These are phyloP conservation scores for Thaleichthys pacificus DNA, from an alignment of 2,797 vertebrate genomes.

Conservation along the genomic window DNA sequence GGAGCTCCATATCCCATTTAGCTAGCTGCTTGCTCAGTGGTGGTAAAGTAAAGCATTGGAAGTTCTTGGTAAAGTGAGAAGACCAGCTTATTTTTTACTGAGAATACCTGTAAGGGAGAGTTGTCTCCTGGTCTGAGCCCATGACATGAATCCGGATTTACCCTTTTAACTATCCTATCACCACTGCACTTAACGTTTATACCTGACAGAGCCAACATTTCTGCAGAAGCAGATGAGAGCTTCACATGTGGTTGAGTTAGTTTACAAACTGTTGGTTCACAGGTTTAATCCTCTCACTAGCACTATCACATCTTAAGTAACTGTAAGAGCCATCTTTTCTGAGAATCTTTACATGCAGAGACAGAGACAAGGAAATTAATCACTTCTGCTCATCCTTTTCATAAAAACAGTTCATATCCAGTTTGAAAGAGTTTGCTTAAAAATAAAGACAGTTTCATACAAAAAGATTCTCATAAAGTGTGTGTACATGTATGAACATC, in stretches of 20 bases:
- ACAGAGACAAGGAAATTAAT: slow-evolving; percentile 23
- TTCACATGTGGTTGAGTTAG: slow-evolving; percentile 64
- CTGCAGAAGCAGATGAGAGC: slow-evolving; percentile 42
- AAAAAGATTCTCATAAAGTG: too few relatives aligned
- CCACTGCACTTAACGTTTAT: slow-evolving; percentile 37
- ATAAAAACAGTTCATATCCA: not conserved
- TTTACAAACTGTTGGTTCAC: slow-evolving; percentile 75
- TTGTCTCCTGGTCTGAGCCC: slow-evolving; percentile 37
- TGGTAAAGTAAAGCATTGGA: slow-evolving; percentile 37
- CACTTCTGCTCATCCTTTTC: slow-evolving; percentile 14
- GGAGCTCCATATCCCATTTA: slow-evolving; percentile 49
- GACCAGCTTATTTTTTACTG: slow-evolving; percentile 23
- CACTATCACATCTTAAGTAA: slow-evolving; percentile 57
- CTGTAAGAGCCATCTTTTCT: slow-evolving; percentile 40
- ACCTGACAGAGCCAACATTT: slow-evolving; percentile 42
- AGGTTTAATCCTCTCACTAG: slow-evolving; percentile 69
- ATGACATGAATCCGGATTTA: slow-evolving; percentile 42
- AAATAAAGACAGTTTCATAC: too few relatives aligned
- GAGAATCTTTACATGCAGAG: slow-evolving; percentile 29
- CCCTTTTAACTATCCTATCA: slow-evolving; percentile 61
- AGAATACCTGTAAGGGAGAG: slow-evolving; percentile 41
- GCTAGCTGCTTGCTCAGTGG: slow-evolving; percentile 43
- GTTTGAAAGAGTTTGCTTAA: too few relatives aligned
- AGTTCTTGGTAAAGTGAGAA: slow-evolving; percentile 25
- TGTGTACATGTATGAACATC: too few relatives aligned